Evolutionary conservation across 2,888 invertebrate genomes (phyloP), one percentile per base, ranked within the genome.

Genomic region (Drosophila conformis): DNA sequence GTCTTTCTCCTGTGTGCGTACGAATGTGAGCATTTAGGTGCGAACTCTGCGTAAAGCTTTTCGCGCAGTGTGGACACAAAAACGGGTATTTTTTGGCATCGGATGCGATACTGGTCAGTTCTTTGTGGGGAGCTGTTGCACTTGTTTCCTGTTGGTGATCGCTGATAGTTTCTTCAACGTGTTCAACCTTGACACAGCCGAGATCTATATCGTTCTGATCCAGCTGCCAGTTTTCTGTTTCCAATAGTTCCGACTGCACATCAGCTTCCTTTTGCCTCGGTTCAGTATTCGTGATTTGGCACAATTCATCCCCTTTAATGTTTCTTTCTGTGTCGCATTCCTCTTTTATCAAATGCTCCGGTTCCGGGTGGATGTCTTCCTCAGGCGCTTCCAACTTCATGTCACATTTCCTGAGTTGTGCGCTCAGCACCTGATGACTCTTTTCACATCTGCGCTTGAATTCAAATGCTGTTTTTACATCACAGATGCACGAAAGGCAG

Each of bases 1-100:
- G 77, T 5, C 48, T 25, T 65, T 75, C 75, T 10, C 77, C 75
- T 2, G 78, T 73, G n/a, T 76, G 76, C 13, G 63, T 73, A 2
- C 73, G 76, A 21, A 78, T 63, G 27, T 76, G 76, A 1, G 78
- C 67, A 4, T 46, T 78, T 2, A 79, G 49, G 48, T 77, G 75
- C 4, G 59, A 67, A 10, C 67, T 73, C 29, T 73, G 67, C 2
- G 36, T 63, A 40, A 76, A 76, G 0, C 48, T 48, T n/a, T 76
- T 76, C 0, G 48, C 18, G 33, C 76, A 76, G 52, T 72, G 46
- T 38, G 73, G 33, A 49, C 76, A 76, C 21, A 52, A 15, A 13
- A 75, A 79, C 3, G 18, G 69, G 15, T n/a, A 15, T 46, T 48
- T 59, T 42, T 69, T 78, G 21, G n/a, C 0, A 29, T 51, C 25